Base-by-base conservation (phyloP, 2,797 vertebrate genomes). In the Enteromius anoplus region DNA sequence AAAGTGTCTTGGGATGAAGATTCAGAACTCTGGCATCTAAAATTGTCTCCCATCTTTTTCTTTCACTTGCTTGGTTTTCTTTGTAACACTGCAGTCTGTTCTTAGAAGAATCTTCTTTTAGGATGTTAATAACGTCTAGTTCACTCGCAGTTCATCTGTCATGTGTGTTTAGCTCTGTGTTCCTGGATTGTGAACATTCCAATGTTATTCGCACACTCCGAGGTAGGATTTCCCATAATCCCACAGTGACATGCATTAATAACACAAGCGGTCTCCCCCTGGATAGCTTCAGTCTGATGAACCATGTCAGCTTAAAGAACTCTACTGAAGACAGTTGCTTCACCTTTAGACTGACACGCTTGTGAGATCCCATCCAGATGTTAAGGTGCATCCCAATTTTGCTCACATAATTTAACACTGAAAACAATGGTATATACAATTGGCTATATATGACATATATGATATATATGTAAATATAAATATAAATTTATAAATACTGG, bases 101-200 rank as follows among this genome's bases (percentile, higher is more conserved):
- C 26, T 40, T 75, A 40, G 42, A 42, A 42, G 60, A 65, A 51
- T 45, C 76, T 75, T 75, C 69, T 75, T 78, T 64, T 65, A 47
- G 26, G 15, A 37, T 23, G 26, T 75, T 37, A 83, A 29, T 66
- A 23, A 60, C 23, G 17, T 37, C 37, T 68, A 65, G 79, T 70
- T 75, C 78, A 70, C 19, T 34, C 65, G 6, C 32, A 81, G 84
- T 84, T 85, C 68, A 84, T 60, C 75, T n/a, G 19, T 78, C 51
- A 37, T 78, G 26, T 12, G 51, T 65, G 65, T 79, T 76, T 78
- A 80, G 75, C 64, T 81, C 45, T 4, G 72, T 64, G 64, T 82
- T 86, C 71, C 79, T 86, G 40, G 84, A 75, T 60, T 81, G 75
- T 60, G 68, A 82, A 81, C 78, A 84, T 76, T 75, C 78, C 75